Base-by-base conservation (phyloP, 2,888 invertebrate genomes). In the Steinernema carpocapsae region DNA sequence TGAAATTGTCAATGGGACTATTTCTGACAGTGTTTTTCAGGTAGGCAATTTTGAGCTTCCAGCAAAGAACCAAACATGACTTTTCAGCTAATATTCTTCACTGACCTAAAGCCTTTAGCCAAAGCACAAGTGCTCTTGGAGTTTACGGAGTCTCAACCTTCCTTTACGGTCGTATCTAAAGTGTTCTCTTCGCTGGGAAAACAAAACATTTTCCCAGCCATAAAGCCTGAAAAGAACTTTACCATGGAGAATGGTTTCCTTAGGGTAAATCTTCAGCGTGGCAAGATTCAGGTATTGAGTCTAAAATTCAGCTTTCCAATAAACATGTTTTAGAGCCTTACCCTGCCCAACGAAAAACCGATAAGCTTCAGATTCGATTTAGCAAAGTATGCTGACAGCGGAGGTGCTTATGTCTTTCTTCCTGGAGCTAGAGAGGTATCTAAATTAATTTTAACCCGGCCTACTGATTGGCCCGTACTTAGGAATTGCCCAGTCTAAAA, bases 341-440 rank as follows among this genome's bases (percentile, higher is more conserved):
- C 29, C 17, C 29, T 70, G 1, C 29, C 70, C 42, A 70, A 48
- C 29, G 22, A n/a, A 14, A 42, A 3, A 37, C 37, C 64, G 4
- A 26, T 59, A 12, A 52, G 70, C 14, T 42, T 71, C 6, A n/a
- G 14, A 1, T 71, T 74, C 71, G 74, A 52, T 10, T 14, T 74
- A 70, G 32, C 42, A 4, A 2, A 10, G 2, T 73, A 76, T 45
- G 70, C 46, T 0, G 78, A 78, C 64, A 26, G 45, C 7, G 78
- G 78, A 2, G 78, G 78, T 0, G 72, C 78, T 0, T 78, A 78
- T 29, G 76, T 78, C n/a, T 73, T 78, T 71, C 72, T 64, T 32
- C 72, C 76, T 2, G 45, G 14, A n/a, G n/a, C n/a, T n/a, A 10
- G 72, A 72, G 0, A 45, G 46, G 72, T 59, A 43, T 26, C n/a